A percentile compares a stretch with the other conserved stretches of the same genome.
These are phyloP conservation scores for Allolobophora icterica DNA, from an alignment of 2,888 invertebrate species.

Conservation along the genomic window DNA sequence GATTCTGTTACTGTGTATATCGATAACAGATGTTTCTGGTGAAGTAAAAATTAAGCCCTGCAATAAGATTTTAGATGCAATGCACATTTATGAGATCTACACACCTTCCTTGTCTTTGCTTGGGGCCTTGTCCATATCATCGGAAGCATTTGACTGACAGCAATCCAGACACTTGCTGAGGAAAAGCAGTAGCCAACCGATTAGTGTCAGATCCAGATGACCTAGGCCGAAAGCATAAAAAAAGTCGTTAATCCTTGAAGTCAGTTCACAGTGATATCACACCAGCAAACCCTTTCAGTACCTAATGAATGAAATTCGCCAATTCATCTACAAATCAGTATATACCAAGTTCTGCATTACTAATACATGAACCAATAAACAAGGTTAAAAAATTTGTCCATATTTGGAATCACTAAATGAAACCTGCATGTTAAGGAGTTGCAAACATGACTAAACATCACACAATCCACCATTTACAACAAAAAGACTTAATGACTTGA, in stretches of 20 bases:
- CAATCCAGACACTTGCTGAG: conserved; percentile 74
- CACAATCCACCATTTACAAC: neutral
- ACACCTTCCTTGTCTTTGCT: conserved; percentile 34
- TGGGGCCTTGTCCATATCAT: conserved; percentile 31
- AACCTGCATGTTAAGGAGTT: neutral
- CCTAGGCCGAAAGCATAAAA: conserved; percentile 35
- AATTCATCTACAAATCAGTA: neutral
- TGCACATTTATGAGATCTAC: neutral
- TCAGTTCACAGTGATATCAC: neutral
- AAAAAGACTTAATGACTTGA: too few species aligned
- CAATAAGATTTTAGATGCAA: neutral
- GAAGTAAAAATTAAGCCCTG: neutral
- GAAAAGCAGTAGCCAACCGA: conserved; percentile 80
- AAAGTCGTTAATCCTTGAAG: neutral
- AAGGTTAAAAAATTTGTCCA: neutral
- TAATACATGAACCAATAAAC: neutral
- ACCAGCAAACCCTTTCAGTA: neutral
- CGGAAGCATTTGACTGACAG: conserved; percentile 14
- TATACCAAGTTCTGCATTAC: neutral
- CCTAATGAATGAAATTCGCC: neutral
- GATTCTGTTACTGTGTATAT: neutral
- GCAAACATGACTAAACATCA: neutral
- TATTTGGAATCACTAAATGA: too few species aligned
- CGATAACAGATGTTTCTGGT: neutral
- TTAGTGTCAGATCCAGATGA: conserved; percentile 71